A percentile compares a stretch with the other conserved stretches of the same genome.
phyloP scores from a whole-genome alignment of 2,888 invertebrate genomes.

The Rhagonycha fulva region DNA sequence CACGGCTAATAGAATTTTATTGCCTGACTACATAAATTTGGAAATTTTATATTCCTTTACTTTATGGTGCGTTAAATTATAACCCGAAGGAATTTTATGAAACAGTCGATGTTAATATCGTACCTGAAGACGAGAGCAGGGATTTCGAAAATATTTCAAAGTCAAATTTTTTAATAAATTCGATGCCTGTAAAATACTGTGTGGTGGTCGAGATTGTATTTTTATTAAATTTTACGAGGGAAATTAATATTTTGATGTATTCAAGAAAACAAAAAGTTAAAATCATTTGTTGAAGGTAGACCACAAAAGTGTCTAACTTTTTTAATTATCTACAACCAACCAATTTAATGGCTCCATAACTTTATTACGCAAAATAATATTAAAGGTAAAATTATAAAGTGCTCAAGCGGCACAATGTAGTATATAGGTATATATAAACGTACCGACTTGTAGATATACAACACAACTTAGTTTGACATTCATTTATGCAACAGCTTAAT shows the following conservation, averaged over 20 bases:
- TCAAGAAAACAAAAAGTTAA: slow-evolving; percentile 8
- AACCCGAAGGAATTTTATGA: neutral
- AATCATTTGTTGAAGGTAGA: slow-evolving; percentile 16
- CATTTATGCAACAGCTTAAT: slow-evolving; percentile 22
- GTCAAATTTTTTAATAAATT: neutral
- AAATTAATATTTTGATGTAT: neutral
- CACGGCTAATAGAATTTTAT: neutral
- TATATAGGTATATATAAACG: too few relatives aligned
- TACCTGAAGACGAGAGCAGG: neutral
- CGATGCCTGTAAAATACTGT: neutral
- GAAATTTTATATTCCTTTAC: neutral
- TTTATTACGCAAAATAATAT: slow-evolving; percentile 42
- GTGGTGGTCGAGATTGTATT: neutral
- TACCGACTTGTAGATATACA: slow-evolving; percentile 6
- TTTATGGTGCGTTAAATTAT: neutral
- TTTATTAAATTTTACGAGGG: neutral
- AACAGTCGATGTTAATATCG: neutral
- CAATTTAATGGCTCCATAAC: slow-evolving; percentile 41
- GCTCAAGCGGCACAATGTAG: slow-evolving; percentile 11
- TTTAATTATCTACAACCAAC: slow-evolving; percentile 47
- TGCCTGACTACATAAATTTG: neutral
- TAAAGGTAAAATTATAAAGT: slow-evolving; percentile 39
- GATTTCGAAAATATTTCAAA: neutral
- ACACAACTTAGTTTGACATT: slow-evolving; percentile 24
- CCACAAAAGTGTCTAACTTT: slow-evolving; percentile 37